Evolutionary conservation across 1,140 invertebrate genomes (phyloP).

Genomic region (Pseudachorutes palmiensis): DNA sequence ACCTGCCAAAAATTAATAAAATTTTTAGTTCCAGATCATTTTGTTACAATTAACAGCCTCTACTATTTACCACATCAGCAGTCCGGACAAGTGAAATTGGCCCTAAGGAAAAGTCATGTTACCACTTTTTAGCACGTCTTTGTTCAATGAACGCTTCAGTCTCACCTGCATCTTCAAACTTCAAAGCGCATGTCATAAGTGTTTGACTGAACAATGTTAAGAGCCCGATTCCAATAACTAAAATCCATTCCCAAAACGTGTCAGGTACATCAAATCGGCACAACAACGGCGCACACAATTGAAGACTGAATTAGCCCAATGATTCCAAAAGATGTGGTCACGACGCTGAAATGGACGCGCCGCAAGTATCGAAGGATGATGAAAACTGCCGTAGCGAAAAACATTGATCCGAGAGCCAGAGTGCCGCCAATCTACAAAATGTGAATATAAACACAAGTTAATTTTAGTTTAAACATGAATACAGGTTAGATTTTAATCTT

Average conservation of each 20-base stretch:
- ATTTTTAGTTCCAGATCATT: too few relatives aligned
- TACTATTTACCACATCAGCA: constrained; percentile 2
- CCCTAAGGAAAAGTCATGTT: not conserved
- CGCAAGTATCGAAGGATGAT: constrained; percentile 16
- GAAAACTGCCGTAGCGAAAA: constrained; percentile 4
- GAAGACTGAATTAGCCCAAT: constrained; percentile 13
- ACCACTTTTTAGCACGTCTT: not conserved
- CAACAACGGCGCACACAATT: not conserved
- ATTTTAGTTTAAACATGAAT: not conserved
- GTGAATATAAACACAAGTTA: not conserved
- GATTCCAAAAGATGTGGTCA: constrained; percentile 15
- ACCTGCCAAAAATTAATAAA: not conserved
- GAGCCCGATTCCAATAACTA: not conserved
- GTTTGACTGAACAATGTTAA: constrained; percentile 17
- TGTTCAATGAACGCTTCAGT: not conserved
- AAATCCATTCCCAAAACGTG: not conserved
- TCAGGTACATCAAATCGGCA: constrained; percentile 14
- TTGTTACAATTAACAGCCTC: not conserved
- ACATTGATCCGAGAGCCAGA: constrained; percentile 3
- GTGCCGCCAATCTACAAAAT: not conserved
- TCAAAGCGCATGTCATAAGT: constrained; percentile 15
- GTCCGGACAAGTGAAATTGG: constrained; percentile 5
- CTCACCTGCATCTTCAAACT: constrained; percentile 19
- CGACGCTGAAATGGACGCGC: constrained; percentile 7
- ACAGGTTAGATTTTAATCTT: not conserved